Conservation (phyloP, 2,113 vertebrate genomes). For the Cynoglossus semilaevis region DNA sequence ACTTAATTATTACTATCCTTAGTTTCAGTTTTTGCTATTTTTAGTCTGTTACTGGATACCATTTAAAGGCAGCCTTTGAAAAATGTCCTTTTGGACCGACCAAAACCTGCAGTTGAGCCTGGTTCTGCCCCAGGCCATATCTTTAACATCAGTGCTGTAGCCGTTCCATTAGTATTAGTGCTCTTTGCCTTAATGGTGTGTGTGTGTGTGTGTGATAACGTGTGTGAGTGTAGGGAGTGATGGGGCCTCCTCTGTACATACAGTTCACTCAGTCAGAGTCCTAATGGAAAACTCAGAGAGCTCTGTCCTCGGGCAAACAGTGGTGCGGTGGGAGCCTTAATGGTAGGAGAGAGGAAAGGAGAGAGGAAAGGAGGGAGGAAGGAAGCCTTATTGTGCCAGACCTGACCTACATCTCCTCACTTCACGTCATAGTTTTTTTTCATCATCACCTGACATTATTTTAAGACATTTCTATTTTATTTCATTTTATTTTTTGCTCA, state of each 20-base stretch:
- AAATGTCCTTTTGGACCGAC: too few relatives aligned
- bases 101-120: background rate
- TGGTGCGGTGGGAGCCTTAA: slow-evolving; percentile 78
- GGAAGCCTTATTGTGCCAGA: slow-evolving; percentile 84
- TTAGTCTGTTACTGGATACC: too few relatives aligned
- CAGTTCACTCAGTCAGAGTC: slow-evolving; percentile 80
- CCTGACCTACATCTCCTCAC: slow-evolving; percentile 90
- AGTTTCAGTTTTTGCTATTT: too few relatives aligned
- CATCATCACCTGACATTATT: too few relatives aligned
- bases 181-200: slow-evolving; percentile 75
- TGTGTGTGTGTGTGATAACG: slow-evolving; percentile 60
- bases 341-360: slow-evolving; percentile 3
- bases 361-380: slow-evolving; percentile 64
- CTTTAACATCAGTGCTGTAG: too few relatives aligned
- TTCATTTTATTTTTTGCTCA: too few relatives aligned
- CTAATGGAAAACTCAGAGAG: slow-evolving; percentile 87
- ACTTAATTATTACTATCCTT: too few relatives aligned
- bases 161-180: slow-evolving; percentile 74
- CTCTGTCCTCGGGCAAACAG: slow-evolving; percentile 85
- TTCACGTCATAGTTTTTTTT: slow-evolving; percentile 55
- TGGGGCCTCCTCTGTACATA: slow-evolving; percentile 67
- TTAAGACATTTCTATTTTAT: too few relatives aligned
- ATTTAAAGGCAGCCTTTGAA: too few relatives aligned
- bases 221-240: slow-evolving; percentile 33
- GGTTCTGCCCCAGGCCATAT: background rate